Conservation (phyloP, 1,140 invertebrate genomes). For the Euura saliciscinereae region DNA sequence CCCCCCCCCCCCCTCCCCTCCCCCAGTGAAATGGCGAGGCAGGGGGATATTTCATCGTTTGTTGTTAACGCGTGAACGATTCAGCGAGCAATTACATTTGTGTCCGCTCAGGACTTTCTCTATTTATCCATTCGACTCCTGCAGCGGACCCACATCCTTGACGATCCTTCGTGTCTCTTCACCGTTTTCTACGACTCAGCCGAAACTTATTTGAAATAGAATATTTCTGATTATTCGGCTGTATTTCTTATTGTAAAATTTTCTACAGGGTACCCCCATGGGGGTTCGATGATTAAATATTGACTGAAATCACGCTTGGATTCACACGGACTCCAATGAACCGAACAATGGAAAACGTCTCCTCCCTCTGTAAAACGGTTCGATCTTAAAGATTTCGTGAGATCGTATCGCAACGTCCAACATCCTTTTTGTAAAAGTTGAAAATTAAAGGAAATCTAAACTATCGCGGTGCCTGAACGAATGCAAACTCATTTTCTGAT, state of each 20-base stretch:
- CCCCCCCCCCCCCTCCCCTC: neutral
- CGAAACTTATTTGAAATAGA: neutral
- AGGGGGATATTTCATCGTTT: constrained; percentile 40
- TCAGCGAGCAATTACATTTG: constrained; percentile 48
- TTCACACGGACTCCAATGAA: neutral
- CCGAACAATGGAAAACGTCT: neutral
- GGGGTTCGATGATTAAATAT: constrained; percentile 7
- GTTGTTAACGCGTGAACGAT: constrained; percentile 44
- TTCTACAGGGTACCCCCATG: neutral
- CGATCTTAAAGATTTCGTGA: neutral
- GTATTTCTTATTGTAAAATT: neutral
- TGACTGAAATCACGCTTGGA: neutral
- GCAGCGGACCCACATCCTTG: neutral
- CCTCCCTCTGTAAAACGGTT: neutral
- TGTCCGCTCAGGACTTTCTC: constrained; percentile 20
- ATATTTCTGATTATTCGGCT: neutral
- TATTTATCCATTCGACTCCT: neutral
- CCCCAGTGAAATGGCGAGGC: constrained; percentile 24
- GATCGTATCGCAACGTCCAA: neutral
- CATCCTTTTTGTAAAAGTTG: neutral
- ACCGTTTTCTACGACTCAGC: neutral
- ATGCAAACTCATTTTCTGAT: no score
- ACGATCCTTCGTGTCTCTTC: neutral
- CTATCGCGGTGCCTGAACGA: no score
- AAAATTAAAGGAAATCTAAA: no score